Evolutionary conservation across 1,140 invertebrate genomes (phyloP).

Genomic region (Samia ricini): DNA sequence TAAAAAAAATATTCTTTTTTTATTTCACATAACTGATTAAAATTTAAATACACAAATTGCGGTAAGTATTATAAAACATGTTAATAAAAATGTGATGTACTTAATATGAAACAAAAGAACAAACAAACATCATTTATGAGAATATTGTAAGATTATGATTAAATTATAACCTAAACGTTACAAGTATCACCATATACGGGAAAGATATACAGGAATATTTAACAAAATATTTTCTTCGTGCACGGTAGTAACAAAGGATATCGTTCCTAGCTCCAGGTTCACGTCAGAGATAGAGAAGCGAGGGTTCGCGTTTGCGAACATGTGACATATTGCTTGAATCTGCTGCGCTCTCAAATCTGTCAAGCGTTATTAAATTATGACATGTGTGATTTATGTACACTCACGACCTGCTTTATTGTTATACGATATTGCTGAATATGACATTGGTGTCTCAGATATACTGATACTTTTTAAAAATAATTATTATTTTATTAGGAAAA

Average conservation of each 20-base stretch:
- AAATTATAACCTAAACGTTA: too few relatives aligned
- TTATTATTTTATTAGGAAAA: too few relatives aligned
- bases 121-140: too few relatives aligned
- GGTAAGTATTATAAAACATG: too few relatives aligned
- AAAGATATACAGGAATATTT: not conserved
- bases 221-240: not conserved
- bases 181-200: too few relatives aligned
- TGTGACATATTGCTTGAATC: conserved; percentile 45
- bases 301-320: conserved; percentile 19
- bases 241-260: not conserved
- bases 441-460: not conserved
- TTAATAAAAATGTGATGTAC: too few relatives aligned
- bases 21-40: too few relatives aligned
- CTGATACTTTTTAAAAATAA: not conserved
- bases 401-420: conserved; percentile 19
- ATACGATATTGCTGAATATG: conserved; percentile 11
- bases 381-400: conserved; percentile 52
- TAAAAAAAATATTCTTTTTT: too few relatives aligned
- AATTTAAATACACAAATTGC: too few relatives aligned
- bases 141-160: too few relatives aligned
- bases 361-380: conserved; percentile 57
- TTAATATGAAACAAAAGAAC: too few relatives aligned
- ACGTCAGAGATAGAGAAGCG: conserved; percentile 26
- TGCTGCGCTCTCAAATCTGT: conserved; percentile 53
- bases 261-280: conserved; percentile 8